These are phyloP conservation scores for Periparus ater DNA, from an alignment of 2,797 vertebrate genomes.

Conservation along the genomic window DNA sequence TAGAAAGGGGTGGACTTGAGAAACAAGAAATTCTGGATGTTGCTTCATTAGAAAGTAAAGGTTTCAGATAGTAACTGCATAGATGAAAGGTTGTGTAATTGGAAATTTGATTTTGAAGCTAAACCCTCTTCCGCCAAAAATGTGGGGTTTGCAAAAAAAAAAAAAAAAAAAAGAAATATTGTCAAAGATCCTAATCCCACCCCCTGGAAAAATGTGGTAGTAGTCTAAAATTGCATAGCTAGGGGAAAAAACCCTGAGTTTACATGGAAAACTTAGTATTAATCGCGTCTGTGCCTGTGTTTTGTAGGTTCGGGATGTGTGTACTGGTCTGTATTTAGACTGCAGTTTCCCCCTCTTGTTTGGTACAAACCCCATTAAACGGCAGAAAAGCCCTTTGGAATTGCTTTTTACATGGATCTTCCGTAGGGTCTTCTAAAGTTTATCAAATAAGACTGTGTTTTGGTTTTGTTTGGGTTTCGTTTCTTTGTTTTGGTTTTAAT, in stretches of 20 bases:
- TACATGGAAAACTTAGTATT: slow-evolving; percentile 1
- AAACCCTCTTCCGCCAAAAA: slow-evolving; percentile 28
- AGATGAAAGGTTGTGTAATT: slow-evolving; percentile 22
- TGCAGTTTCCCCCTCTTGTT: not conserved
- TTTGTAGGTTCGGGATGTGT: not conserved
- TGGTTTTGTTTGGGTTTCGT: not conserved
- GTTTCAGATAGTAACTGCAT: not conserved
- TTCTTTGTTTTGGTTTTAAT: not conserved
- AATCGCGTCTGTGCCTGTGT: not conserved
- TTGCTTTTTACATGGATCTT: not conserved
- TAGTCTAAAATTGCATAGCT: slow-evolving; percentile 57
- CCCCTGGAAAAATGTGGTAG: slow-evolving; percentile 31
- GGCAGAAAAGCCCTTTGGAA: not conserved
- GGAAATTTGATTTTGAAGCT: slow-evolving; percentile 2
- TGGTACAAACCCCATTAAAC: slow-evolving; percentile 1
- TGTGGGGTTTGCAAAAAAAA: slow-evolving; percentile 33
- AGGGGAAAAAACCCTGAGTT: not conserved
- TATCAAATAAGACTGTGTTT: not conserved
- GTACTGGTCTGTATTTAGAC: not conserved
- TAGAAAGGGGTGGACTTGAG: slow-evolving; percentile 14
- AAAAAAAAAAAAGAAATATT: not conserved
- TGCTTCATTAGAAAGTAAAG: slow-evolving; percentile 35
- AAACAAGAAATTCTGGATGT: slow-evolving; percentile 36
- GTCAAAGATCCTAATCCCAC: slow-evolving; percentile 28
- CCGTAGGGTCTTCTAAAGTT: not conserved